Percentiles rank a stretch among this genome's conserved stretches.
phyloP scores from a whole-genome alignment of 2,797 vertebrate species.

The Nyctalus aviator region DNA sequence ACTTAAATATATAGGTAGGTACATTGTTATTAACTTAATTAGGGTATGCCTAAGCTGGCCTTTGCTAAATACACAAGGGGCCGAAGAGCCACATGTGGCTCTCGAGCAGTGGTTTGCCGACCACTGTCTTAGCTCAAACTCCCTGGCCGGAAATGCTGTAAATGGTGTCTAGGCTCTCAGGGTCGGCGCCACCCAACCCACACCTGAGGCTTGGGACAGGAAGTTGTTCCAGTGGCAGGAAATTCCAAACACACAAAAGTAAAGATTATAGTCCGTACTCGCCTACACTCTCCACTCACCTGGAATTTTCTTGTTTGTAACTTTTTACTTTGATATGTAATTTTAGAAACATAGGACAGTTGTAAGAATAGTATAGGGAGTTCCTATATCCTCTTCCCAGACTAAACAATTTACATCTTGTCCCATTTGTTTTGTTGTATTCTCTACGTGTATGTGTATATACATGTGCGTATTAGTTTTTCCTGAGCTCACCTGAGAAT shows the following conservation, averaged over 20 bases:
- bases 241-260: neutral
- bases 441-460: neutral
- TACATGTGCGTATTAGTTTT: neutral
- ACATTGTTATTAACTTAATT: too few species aligned
- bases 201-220: neutral
- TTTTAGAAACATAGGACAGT: neutral
- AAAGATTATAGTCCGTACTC: neutral
- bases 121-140: neutral
- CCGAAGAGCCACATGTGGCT: too few species aligned
- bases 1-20: too few species aligned
- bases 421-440: neutral
- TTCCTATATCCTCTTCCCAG: neutral
- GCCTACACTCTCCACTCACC: accelerated
- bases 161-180: neutral
- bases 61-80: too few species aligned
- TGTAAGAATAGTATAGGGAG: neutral
- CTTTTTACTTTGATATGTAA: neutral
- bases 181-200: neutral
- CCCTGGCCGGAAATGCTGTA: neutral
- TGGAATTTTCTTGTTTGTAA: neutral
- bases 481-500: neutral
- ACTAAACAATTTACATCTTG: neutral
- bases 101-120: too few species aligned
- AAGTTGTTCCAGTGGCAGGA: neutral
- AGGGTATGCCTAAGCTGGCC: too few species aligned